These are phyloP conservation scores for Solen grandis DNA, from an alignment of 1,140 invertebrate genomes.

Conservation along the genomic window DNA sequence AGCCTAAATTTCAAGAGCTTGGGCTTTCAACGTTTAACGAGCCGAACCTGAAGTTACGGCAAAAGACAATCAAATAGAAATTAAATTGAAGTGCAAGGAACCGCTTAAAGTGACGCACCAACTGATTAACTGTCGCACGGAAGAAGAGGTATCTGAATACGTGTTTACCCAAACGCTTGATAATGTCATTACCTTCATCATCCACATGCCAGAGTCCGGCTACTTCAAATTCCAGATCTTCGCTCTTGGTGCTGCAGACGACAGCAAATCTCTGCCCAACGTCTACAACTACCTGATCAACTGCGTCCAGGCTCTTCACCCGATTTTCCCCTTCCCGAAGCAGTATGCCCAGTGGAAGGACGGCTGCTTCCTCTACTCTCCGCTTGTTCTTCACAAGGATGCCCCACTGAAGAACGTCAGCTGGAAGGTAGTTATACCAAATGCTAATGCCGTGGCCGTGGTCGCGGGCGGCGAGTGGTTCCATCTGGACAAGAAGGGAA, in stretches of 20 bases:
- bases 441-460: slow-evolving; percentile 76
- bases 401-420: slow-evolving; percentile 56
- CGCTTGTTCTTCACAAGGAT: slow-evolving; percentile 69
- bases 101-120: slow-evolving; percentile 73
- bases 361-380: slow-evolving; percentile 78
- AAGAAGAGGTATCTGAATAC: slow-evolving; percentile 66
- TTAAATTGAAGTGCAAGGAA: slow-evolving; percentile 66
- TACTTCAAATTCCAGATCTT: slow-evolving; percentile 80
- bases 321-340: slow-evolving; percentile 78
- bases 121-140: slow-evolving; percentile 62
- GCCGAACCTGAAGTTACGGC: slow-evolving; percentile 64
- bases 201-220: slow-evolving; percentile 71
- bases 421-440: slow-evolving; percentile 75
- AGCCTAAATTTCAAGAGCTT: slow-evolving; percentile 68
- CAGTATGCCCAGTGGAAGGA: slow-evolving; percentile 82
- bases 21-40: slow-evolving; percentile 67
- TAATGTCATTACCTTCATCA: slow-evolving; percentile 64
- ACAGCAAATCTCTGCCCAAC: slow-evolving; percentile 77
- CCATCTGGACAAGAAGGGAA: slow-evolving; percentile 74
- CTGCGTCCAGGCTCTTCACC: slow-evolving; percentile 58
- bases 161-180: slow-evolving; percentile 72
- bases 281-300: slow-evolving; percentile 80
- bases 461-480: slow-evolving; percentile 79
- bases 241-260: slow-evolving; percentile 73
- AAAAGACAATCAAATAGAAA: slow-evolving; percentile 66